Evolutionary conservation across 2,113 vertebrate genomes (phyloP), one percentile per base, ranked within the genome.

Genomic region (Alaudala cheleensis): DNA sequence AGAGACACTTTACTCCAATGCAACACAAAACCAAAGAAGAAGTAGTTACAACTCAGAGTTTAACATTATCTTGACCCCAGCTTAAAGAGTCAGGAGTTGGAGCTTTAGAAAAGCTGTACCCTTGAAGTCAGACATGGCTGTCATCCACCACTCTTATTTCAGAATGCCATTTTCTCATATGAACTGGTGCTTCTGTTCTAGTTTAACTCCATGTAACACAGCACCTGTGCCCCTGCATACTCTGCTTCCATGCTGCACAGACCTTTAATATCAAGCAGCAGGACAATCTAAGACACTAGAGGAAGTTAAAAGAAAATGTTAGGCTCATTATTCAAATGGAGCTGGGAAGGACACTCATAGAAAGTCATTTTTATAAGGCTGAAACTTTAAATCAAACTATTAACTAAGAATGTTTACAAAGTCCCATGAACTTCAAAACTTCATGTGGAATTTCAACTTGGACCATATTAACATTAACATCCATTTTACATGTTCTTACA

Each of bases 21-120:
- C 12, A 85, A 64, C 3, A 54, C 0, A 0, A 77, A 69, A 20
- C 33, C 14, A 56, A 70, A 58, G 5, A 29, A 74, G 42, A 28
- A 24, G 6, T n/a, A 77, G 18, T 19, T 65, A 23, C 28, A 90
- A 26, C 9, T 39, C 5, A 7, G 10, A 25, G 12, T 50, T 62
- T 23, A 58, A 14, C 6, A 45, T 33, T 16, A 77, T 25, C 11
- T 49, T 37, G 33, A 77, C 29, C 22, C 10, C 31, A 70, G 6
- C 31, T 66, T 13, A 40, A 1, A 23, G 0, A 72, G 17, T 1
- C 6, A 8, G 18, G 17, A 83, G 25, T 1, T 50, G 12, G 9
- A 80, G 29, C 22, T 50, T 54, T 24, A 49, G 21, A 93, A 65
- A 56, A 51, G 13, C 33, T 72, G 31, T 33, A 16, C 19, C 39